These are phyloP conservation scores for Salvelinus fontinalis DNA, from an alignment of 2,113 vertebrate genomes.

Conservation along the genomic window DNA sequence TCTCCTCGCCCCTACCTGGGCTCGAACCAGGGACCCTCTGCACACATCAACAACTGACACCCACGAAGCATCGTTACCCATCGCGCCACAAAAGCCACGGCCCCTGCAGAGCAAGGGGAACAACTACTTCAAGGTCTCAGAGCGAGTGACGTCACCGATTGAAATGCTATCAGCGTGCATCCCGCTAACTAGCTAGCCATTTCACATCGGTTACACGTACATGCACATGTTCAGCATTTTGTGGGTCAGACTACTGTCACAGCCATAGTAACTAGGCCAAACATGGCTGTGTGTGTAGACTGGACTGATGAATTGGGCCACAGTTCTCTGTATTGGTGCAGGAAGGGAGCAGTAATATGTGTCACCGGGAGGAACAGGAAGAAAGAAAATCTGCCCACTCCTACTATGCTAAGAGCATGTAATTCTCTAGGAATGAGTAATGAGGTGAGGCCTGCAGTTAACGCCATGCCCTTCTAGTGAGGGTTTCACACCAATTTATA, in stretches of 20 bases:
- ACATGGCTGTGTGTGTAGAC: conserved; percentile 7
- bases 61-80: too few species aligned
- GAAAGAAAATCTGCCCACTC: conserved; percentile 16
- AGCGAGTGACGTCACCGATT: too few species aligned
- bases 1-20: too few species aligned
- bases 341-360: conserved; percentile 45
- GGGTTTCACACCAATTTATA: not conserved
- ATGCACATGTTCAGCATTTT: not conserved
- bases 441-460: too few species aligned
- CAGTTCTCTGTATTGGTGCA: conserved; percentile 44
- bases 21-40: too few species aligned
- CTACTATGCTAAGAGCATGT: conserved; percentile 8
- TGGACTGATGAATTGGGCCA: conserved; percentile 55
- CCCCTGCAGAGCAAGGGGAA: too few species aligned
- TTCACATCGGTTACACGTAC: too few species aligned
- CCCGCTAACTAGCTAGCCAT: too few species aligned
- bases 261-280: conserved; percentile 52
- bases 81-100: too few species aligned
- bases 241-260: not conserved
- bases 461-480: not conserved
- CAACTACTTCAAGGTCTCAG: too few species aligned
- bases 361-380: conserved; percentile 41
- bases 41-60: too few species aligned
- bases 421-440: not conserved
- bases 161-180: too few species aligned